Evolutionary conservation across 2,113 vertebrate genomes (phyloP).

Genomic region (Nesoenas mayeri): DNA sequence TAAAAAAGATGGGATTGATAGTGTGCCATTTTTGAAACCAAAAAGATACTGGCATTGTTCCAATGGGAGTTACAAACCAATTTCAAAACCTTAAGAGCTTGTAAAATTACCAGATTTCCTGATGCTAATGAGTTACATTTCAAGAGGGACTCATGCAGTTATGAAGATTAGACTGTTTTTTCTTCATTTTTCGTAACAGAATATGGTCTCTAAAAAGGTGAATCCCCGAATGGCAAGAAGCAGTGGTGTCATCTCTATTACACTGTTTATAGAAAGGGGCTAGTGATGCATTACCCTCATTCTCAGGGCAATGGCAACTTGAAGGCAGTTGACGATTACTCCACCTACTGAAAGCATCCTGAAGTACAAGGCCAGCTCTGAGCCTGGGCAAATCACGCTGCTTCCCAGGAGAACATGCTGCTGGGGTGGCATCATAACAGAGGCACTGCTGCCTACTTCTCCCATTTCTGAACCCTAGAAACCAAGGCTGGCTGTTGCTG

Average conservation of each 20-base stretch:
- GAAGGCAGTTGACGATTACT: not conserved
- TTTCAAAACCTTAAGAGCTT: not conserved
- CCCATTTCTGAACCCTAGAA: not conserved
- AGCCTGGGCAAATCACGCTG: rapidly evolving
- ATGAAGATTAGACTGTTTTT: not conserved
- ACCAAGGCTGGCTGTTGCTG: not conserved
- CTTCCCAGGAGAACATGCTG: not conserved
- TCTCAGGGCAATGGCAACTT: not conserved
- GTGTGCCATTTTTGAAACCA: not conserved
- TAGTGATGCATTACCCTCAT: not conserved
- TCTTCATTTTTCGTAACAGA: not conserved
- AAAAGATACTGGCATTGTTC: not conserved
- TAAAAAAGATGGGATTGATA: not conserved
- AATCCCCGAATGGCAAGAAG: not conserved
- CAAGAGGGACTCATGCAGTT: not conserved
- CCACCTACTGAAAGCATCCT: not conserved
- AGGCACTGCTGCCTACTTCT: not conserved
- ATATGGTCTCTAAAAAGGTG: not conserved
- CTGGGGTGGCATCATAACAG: not conserved
- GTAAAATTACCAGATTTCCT: not conserved
- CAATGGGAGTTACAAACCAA: not conserved
- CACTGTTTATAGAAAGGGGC: not conserved
- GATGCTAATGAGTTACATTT: not conserved
- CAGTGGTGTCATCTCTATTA: not conserved
- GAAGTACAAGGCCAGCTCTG: not conserved